Base-by-base conservation (phyloP, 2,888 invertebrate genomes). In the Lasioglossum malachurum region DNA sequence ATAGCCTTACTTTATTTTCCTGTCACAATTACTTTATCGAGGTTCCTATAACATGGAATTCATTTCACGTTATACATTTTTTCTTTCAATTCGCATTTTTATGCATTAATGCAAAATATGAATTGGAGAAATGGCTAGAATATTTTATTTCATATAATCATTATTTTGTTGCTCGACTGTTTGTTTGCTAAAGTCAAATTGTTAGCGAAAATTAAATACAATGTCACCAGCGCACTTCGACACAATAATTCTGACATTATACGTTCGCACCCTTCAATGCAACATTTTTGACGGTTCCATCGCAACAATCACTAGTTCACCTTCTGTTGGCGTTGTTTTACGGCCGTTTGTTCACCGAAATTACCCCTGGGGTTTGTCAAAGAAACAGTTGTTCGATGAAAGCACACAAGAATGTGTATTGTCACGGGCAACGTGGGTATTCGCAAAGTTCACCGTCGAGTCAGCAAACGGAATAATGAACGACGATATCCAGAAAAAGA, bases 391-490 rank as follows among this genome's bases (percentile, higher is more conserved):
- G 60, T 35, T 75, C 71, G 67, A 60, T 80, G 75, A 74, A 73
- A 67, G 74, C 31, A 60, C 78, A 49, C 67, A 80, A 64, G 57
- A 80, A 60, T 38, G 80, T 31, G 75, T 72, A 75, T 80, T 75
- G 80, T 80, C 80, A 75, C 80, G 60, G 60, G 80, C 46, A 71
- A 57, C 57, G 73, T 27, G 4, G 57, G 53, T 53, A 53, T 53
- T 53, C 35, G 46, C 49, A 16, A 69, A 38, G 53, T 41, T 74
- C 41, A n/a, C 19, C 60, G 46, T 1, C 60, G 69, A 73, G 41
- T 19, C 41, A 23, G 71, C 12, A 71, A 38, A 64, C 60, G 19
- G 35, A 64, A 79, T 64, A 64, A 64, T 35, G 46, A 44, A 35
- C 44, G 44, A 35, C 74, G n/a, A 46, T 73, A 64, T 57, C 23